Evolutionary conservation across 2,113 vertebrate species (phyloP).

Genomic region (Sus scrofa): T2T-Sscrofa CM000817.6:28400001-28400500

Average conservation of each 20-base stretch:
- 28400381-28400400: background rate
- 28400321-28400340: background rate
- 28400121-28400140: background rate
- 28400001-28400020: background rate
- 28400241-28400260: background rate
- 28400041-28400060: background rate
- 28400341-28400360: background rate
- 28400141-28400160: background rate
- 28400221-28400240: background rate
- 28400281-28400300: background rate
- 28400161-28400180: background rate
- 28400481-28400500: background rate
- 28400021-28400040: background rate
- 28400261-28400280: background rate
- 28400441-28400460: background rate
- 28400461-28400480: background rate
- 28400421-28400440: background rate
- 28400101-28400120: background rate
- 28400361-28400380: background rate
- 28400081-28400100: background rate
- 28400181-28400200: background rate
- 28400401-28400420: background rate
- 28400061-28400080: background rate
- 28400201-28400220: background rate
- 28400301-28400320: background rate